These are phyloP conservation scores for Microcebus lehilahytsara DNA, from an alignment of 2,113 vertebrate genomes.

Conservation along the genomic window DNA sequence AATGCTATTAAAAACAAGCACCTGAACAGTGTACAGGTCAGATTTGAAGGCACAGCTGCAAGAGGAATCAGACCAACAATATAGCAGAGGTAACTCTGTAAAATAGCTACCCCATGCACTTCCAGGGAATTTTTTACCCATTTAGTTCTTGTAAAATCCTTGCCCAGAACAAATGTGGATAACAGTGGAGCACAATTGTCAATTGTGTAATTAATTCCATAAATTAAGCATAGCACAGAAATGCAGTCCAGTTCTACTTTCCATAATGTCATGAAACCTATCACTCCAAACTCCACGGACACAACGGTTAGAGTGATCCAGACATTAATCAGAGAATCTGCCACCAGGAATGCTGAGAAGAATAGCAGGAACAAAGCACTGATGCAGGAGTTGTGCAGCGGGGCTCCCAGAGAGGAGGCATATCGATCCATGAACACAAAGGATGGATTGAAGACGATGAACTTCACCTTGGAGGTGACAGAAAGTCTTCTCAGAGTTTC, in stretches of 20 bases:
- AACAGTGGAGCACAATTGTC: constrained; percentile 97
- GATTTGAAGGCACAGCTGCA: constrained; percentile 96
- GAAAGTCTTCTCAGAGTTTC: constrained; percentile 97
- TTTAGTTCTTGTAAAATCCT: constrained; percentile 96
- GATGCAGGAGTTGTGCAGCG: constrained; percentile 97
- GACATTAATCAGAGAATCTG: constrained; percentile 95
- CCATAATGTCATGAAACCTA: constrained; percentile 99
- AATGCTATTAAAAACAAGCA: constrained; percentile 98
- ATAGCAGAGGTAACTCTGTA: constrained; percentile 98
- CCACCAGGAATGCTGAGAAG: constrained; percentile 95
- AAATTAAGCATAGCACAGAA: constrained; percentile 97
- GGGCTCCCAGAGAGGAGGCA: constrained; percentile 96
- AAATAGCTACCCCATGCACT: constrained; percentile 95
- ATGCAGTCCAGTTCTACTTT: constrained; percentile 98
- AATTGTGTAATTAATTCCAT: constrained; percentile 96
- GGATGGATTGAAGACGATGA: constrained; percentile 98
- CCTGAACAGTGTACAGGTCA: constrained; percentile 98
- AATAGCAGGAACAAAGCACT: constrained; percentile 97
- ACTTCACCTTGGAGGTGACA: constrained; percentile 97
- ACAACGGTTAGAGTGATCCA: constrained; percentile 97
- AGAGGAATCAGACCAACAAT: constrained; percentile 95
- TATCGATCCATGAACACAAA: constrained; percentile 99
- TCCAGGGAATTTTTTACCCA: constrained; percentile 98
- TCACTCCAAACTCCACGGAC: constrained; percentile 97
- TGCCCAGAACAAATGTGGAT: constrained; percentile 95